These are phyloP conservation scores for Chironomus tentans DNA, from an alignment of 2,888 invertebrate genomes.

Conservation along the genomic window DNA sequence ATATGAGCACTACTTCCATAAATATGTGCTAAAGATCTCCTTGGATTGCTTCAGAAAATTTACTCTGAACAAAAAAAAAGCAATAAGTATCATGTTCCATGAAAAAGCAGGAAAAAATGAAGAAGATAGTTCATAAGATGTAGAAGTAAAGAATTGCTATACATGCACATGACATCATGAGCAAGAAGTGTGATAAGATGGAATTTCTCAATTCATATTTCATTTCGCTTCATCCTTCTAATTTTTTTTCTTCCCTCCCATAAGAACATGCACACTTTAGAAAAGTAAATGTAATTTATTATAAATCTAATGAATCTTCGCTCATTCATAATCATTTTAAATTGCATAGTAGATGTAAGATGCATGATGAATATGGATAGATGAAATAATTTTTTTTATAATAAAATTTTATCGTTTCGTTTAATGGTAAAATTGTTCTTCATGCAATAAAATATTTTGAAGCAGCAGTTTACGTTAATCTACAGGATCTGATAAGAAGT, in stretches of 20 bases:
- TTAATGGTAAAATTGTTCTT: not conserved
- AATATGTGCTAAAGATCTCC: not conserved
- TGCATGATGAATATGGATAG: not conserved
- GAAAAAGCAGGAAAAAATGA: not conserved
- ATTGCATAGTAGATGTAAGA: not conserved
- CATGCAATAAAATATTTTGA: not conserved
- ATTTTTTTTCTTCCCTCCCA: not conserved
- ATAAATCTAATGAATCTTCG: not conserved
- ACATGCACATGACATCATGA: not conserved
- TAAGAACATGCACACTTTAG: not conserved
- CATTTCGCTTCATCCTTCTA: not conserved
- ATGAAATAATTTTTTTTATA: not conserved
- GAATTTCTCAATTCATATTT: not conserved
- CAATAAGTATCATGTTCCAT: not conserved
- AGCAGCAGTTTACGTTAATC: too few species aligned
- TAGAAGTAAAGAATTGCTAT: not conserved
- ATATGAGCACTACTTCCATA: not conserved
- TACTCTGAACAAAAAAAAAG: not conserved
- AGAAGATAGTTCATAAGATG: not conserved
- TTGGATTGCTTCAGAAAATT: not conserved
- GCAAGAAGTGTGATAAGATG: not conserved
- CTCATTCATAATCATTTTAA: not conserved
- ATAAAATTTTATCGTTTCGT: not conserved
- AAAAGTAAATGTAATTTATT: conserved; percentile 2
- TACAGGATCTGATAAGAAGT: too few species aligned